These are phyloP conservation scores for Podargus strigoides DNA, from an alignment of 2,797 vertebrate genomes.

Conservation along the genomic window DNA sequence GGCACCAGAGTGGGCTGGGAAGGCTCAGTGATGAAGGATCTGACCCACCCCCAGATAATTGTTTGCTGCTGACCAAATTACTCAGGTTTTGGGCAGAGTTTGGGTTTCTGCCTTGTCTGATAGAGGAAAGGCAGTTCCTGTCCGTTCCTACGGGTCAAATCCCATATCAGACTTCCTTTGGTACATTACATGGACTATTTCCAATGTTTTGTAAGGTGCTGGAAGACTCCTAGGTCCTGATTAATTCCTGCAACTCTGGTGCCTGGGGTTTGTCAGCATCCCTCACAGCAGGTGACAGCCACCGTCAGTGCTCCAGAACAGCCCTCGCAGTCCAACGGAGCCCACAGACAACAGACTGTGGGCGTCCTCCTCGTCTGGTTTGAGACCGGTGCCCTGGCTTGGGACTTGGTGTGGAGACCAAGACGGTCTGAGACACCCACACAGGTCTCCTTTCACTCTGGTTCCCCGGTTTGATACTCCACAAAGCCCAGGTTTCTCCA, in stretches of 20 bases:
- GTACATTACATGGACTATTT: not conserved
- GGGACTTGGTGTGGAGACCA: not conserved
- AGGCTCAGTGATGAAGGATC: not conserved
- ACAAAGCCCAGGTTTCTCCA: not conserved
- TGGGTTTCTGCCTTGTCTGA: not conserved
- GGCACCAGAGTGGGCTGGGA: not conserved
- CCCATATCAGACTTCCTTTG: not conserved
- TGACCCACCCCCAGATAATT: not conserved
- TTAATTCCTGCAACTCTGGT: not conserved
- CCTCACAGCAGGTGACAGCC: too few species aligned
- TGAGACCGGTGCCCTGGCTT: not conserved
- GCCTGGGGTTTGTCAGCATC: not conserved
- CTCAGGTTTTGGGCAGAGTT: not conserved
- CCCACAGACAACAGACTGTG: accelerated
- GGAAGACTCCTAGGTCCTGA: not conserved
- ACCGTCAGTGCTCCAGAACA: too few species aligned
- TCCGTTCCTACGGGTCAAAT: not conserved
- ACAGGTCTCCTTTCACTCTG: not conserved
- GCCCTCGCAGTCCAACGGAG: not conserved
- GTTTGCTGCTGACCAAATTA: not conserved
- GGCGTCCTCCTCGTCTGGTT: not conserved
- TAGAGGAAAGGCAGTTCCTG: not conserved
- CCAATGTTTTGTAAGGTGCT: not conserved
- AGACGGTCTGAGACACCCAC: too few species aligned
- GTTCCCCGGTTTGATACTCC: not conserved